Evolutionary conservation across 2,113 vertebrate genomes (phyloP).

Genomic region (Rhinolophus sinicus): DNA sequence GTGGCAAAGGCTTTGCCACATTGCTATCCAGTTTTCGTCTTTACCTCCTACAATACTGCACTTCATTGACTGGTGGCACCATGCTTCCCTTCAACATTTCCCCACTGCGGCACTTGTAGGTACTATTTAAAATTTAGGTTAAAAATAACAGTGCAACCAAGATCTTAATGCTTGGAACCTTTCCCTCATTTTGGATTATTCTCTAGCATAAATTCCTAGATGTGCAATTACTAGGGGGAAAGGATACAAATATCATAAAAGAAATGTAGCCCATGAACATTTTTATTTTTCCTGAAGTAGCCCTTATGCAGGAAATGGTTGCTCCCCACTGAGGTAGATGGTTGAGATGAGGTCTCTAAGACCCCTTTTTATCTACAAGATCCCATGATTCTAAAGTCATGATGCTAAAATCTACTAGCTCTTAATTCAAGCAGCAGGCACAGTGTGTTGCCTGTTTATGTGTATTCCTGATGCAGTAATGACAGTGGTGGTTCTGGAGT

Average conservation of each 20-base stretch:
- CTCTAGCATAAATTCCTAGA: constrained; percentile 44
- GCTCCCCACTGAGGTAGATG: constrained; percentile 5
- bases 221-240: constrained; percentile 32
- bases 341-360: neutral
- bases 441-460: fast-evolving
- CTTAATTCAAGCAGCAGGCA: neutral
- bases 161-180: neutral
- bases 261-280: constrained; percentile 50
- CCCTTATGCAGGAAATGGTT: constrained; percentile 35
- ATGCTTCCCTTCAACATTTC: neutral
- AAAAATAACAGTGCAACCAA: constrained; percentile 59
- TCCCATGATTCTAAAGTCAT: neutral
- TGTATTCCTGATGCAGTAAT: neutral
- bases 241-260: constrained; percentile 53
- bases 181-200: constrained; percentile 2
- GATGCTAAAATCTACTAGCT: neutral
- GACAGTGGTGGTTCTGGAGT: fast-evolving
- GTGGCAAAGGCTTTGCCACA: neutral
- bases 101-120: neutral
- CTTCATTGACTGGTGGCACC: neutral
- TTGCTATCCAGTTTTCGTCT: neutral
- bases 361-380: neutral
- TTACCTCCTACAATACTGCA: neutral
- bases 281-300: constrained; percentile 66
- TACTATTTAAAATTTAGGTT: constrained; percentile 62